phyloP scores from a whole-genome alignment of 2,888 invertebrate species.

The Agriopis leucophaearia region DNA sequence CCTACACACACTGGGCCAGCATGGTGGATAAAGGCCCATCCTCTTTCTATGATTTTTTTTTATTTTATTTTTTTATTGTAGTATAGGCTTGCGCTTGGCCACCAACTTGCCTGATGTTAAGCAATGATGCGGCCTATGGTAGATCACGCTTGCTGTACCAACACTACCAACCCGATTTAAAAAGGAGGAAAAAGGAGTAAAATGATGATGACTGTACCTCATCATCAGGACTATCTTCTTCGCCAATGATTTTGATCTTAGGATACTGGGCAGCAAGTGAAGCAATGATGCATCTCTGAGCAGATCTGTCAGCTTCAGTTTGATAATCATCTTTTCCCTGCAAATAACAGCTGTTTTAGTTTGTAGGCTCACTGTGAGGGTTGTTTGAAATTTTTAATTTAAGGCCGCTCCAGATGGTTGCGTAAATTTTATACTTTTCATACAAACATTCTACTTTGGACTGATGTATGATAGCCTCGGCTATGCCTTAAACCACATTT shows the following conservation, averaged over 20 bases:
- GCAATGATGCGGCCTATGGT: too few species aligned
- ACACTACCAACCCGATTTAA: not conserved
- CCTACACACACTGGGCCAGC: too few species aligned
- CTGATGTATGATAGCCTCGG: too few species aligned
- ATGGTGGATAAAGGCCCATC: too few species aligned
- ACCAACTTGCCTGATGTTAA: too few species aligned
- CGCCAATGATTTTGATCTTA: slow-evolving; percentile 93
- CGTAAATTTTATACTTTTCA: too few species aligned
- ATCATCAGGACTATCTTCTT: slow-evolving; percentile 91
- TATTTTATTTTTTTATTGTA: too few species aligned
- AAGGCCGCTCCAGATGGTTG: not conserved
- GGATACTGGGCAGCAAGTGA: slow-evolving; percentile 95
- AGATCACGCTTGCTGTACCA: not conserved
- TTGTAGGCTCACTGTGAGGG: not conserved
- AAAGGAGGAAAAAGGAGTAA: not conserved
- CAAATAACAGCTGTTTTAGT: slow-evolving; percentile 38
- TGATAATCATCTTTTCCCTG: slow-evolving; percentile 97
- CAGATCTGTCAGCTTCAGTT: slow-evolving; percentile 98
- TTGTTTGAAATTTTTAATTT: not conserved
- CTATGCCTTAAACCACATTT: too few species aligned
- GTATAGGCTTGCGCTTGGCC: too few species aligned
- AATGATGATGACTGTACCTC: slow-evolving; percentile 68
- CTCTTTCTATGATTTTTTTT: too few species aligned
- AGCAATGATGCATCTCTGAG: slow-evolving; percentile 96
- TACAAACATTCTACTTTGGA: too few species aligned